Base-by-base conservation (phyloP, 1,140 invertebrate genomes). In the Neelides sp. region DNA sequence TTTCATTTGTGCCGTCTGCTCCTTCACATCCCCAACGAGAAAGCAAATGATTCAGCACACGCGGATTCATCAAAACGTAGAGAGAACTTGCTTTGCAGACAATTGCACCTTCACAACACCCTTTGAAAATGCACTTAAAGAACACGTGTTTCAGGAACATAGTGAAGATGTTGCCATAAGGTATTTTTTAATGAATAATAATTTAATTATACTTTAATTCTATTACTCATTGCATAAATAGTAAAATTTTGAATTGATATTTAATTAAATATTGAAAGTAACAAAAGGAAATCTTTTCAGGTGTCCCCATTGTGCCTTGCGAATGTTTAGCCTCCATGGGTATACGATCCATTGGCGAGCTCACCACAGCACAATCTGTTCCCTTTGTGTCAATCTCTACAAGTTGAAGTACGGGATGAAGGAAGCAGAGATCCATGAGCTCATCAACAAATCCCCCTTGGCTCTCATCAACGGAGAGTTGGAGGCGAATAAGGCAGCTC, bases 11-110 rank as follows among this genome's bases (percentile, higher is more conserved):
- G 63, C 64, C 34, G 63, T 69, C 17, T 73, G 69, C 49, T 65
- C 65, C 20, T 64, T 64, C 40, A 59, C 59, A 17, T 69, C 66
- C 54, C 55, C 64, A 13, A 69, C 56, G 20, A 72, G 70, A 58
- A 59, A 57, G 13, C 66, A 57, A 43, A 73, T 74, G 54, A 72
- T 69, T 59, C 63, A 65, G 22, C 75, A 75, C 62, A 71, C 69
- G 68, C 52, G 66, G 5, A 55, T 62, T 12, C 73, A 74, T 59
- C 66, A 66, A 10, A 66, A 65, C 12, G 55, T 63, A 26, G 52
- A 64, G n/a, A 46, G 69, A 19, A 58, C 61, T 7, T 67, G 66
- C 46, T 62, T 64, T 30, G 64, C 65, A 4, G 64, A 64, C 5
- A 61, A 58, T 1, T 66, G 64, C 19, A 46, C 52, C 1, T 68